Evolutionary conservation across 2,797 vertebrate genomes (phyloP).

Genomic region (Bucorvus abyssinicus): DNA sequence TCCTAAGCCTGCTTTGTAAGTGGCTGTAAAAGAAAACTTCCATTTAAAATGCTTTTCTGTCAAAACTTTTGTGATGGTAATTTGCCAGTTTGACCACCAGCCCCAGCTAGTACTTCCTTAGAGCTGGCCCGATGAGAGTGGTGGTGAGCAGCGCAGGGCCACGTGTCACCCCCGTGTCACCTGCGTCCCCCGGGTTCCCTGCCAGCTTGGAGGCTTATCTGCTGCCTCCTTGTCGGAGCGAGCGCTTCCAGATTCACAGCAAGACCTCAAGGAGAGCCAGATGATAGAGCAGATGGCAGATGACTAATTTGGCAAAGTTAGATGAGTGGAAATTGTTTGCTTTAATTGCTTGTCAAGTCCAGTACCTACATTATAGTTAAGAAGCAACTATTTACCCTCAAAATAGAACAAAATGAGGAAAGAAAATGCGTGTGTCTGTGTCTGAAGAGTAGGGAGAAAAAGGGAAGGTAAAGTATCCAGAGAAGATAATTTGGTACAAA

Average conservation of each 20-base stretch:
- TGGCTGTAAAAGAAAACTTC: background rate
- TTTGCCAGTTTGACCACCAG: background rate
- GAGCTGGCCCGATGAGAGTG: background rate
- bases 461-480: background rate
- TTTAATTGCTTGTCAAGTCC: slow-evolving; percentile 94
- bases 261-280: slow-evolving; percentile 80
- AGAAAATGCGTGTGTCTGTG: background rate
- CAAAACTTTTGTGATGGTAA: accelerated
- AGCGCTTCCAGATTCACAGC: slow-evolving; percentile 73
- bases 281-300: slow-evolving; percentile 89
- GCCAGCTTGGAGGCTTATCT: slow-evolving; percentile 56
- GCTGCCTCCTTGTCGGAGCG: slow-evolving; percentile 50
- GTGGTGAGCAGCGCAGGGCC: background rate
- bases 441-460: background rate
- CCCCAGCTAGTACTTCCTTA: background rate
- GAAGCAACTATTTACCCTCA: slow-evolving; percentile 65
- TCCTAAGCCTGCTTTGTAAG: background rate
- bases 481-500: background rate
- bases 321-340: slow-evolving; percentile 85
- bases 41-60: background rate
- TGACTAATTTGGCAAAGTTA: slow-evolving; percentile 83
- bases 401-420: slow-evolving; percentile 38
- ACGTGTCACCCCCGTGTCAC: background rate
- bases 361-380: slow-evolving; percentile 81
- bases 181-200: slow-evolving; percentile 37